Evolutionary conservation across 2,888 invertebrate species (phyloP).

Genomic region (Pycnomerus fuliginosus): DNA sequence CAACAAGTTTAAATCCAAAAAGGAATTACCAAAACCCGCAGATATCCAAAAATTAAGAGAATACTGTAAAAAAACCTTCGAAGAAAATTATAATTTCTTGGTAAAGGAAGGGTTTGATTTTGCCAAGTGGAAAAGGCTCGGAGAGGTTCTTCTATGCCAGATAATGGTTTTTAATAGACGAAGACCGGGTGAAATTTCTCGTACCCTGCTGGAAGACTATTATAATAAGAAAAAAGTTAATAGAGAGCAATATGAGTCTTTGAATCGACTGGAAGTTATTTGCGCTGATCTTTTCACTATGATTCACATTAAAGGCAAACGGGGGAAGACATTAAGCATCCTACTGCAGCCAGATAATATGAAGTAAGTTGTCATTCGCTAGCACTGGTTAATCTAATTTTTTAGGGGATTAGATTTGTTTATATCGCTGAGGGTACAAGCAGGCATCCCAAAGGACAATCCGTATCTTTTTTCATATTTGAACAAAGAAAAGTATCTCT

Average conservation of each 20-base stretch:
- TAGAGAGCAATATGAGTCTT: neutral
- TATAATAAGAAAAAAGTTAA: slow-evolving; percentile 1
- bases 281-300: neutral
- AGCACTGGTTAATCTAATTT: neutral
- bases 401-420: slow-evolving; percentile 2
- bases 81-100: neutral
- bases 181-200: slow-evolving; percentile 5
- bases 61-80: neutral
- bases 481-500: too few species aligned
- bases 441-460: slow-evolving; percentile 2
- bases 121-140: neutral
- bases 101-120: neutral
- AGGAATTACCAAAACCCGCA: slow-evolving; percentile 3
- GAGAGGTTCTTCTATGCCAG: slow-evolving; percentile 1
- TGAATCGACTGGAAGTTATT: slow-evolving; percentile 1
- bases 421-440: neutral
- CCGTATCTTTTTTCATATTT: slow-evolving; percentile 1
- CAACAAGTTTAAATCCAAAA: slow-evolving; percentile 1
- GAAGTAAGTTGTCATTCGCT: slow-evolving; percentile 1
- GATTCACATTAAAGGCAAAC: neutral
- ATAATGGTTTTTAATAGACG: slow-evolving; percentile 3
- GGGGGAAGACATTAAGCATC: slow-evolving; percentile 1
- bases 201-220: neutral
- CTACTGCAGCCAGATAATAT: neutral
- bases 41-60: slow-evolving; percentile 3